Base-by-base conservation (phyloP, 2,888 invertebrate species). In the Octodonta nipae region DNA sequence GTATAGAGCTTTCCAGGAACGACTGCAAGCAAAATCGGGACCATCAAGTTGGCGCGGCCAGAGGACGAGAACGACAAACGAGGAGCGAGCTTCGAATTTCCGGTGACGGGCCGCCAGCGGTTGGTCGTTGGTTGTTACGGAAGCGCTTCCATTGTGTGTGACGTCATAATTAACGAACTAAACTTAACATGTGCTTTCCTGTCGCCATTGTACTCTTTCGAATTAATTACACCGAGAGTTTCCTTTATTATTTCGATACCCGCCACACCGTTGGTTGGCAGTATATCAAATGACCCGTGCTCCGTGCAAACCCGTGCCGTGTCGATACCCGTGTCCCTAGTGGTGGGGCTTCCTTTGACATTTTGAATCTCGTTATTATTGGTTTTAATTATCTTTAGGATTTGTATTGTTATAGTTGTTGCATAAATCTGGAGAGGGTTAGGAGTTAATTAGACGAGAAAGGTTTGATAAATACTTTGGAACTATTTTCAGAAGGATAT, bases 161-260 rank as follows among this genome's bases (percentile, higher is more conserved):
- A 58, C 57, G 59, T 56, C 60, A 56, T 63, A 62, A 64, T 64
- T 63, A 64, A 63, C 61, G 59, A 63, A 63, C 63, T 64, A 64
- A 64, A 64, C 63, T 63, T 63, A 64, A 64, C 64, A 64, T 64
- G 64, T 64, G 64, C 63, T 64, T 64, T 64, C 64, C 64, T 64
- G 64, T 52, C 54, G 49, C 61, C 60, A 63, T 63, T 64, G 63
- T 64, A 47, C 57, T 54, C 55, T 56, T 56, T 46, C 51, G 56
- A 58, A 62, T 63, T 61, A 61, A 62, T 58, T 60, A 52, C 20
- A 52, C 54, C 25, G 32, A 24, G 52, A 49, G 54, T 51, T 60
- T 60, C 15, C 60, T 58, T 59, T 60, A 58, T 58, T 54, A 60
- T 58, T 55, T 49, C 49, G 50, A 51, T 47, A 50, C 51, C 54